Percentiles rank a stretch among this genome's conserved stretches.
phyloP scores from a whole-genome alignment of 1,140 invertebrate genomes.

The Sesamia nonagrioides region DNA sequence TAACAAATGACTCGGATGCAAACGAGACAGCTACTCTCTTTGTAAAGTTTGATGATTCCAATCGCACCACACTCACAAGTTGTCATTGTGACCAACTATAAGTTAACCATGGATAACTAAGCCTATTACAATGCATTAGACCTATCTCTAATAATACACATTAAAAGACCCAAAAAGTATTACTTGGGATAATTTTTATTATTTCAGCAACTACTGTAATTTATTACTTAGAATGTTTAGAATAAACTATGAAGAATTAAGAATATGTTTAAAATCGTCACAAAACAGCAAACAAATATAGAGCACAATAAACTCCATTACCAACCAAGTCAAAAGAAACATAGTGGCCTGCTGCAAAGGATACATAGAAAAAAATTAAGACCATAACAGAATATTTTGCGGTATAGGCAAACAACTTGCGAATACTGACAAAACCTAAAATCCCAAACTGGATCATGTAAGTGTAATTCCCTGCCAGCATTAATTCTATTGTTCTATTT shows the following conservation, averaged over 20 bases:
- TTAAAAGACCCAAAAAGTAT: background rate
- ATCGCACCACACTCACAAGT: background rate
- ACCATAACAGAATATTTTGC: background rate
- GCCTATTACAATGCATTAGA: background rate
- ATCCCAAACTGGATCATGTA: background rate
- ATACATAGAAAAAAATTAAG: background rate
- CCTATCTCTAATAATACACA: background rate
- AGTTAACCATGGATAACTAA: background rate
- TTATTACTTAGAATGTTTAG: background rate
- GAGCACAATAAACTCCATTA: background rate
- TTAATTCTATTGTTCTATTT: background rate
- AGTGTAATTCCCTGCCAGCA: background rate
- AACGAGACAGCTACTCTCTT: background rate
- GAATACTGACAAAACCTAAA: background rate
- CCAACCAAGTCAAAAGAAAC: background rate
- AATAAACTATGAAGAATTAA: background rate
- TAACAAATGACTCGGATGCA: background rate
- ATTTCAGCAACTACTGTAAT: background rate
- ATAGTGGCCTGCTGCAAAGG: background rate
- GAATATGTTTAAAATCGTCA: background rate
- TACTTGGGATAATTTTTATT: background rate
- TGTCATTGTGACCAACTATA: background rate
- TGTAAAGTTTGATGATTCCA: background rate
- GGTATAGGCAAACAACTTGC: conserved; percentile 1
- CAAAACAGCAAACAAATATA: background rate